Conservation (phyloP, 2,888 invertebrate genomes). For the Sceliomorpha sp. region DNA sequence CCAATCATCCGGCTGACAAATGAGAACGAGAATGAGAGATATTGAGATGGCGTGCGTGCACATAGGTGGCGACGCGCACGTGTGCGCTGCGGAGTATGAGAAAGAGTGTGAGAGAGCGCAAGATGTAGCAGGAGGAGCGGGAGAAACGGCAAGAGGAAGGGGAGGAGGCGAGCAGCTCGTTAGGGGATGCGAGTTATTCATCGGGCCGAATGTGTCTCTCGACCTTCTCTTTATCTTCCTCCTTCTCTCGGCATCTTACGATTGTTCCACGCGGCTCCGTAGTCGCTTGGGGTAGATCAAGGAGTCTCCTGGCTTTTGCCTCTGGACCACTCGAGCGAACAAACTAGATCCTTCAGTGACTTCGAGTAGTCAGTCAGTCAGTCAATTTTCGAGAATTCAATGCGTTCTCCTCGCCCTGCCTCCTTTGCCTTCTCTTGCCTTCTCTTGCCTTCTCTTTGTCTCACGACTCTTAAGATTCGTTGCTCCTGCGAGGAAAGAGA, state of each 20-base stretch:
- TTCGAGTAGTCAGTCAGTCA: constrained; percentile 69
- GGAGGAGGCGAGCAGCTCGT: constrained; percentile 44
- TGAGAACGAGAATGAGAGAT: constrained; percentile 57
- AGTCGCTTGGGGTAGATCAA: constrained; percentile 73
- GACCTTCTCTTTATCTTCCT: constrained; percentile 62
- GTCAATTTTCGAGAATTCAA: constrained; percentile 65
- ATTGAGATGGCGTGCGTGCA: constrained; percentile 13
- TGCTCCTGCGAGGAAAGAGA: constrained; percentile 22
- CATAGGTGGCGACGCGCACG: constrained; percentile 29
- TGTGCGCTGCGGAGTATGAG: constrained; percentile 27
- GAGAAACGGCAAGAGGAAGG: constrained; percentile 12
- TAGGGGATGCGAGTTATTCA: constrained; percentile 64
- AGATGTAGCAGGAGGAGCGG: too few species aligned
- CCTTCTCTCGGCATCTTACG: constrained; percentile 33
- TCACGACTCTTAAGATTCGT: constrained; percentile 43
- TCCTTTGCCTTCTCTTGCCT: constrained; percentile 36
- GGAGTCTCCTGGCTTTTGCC: constrained; percentile 65
- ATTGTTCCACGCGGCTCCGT: constrained; percentile 57
- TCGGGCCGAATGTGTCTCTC: constrained; percentile 65
- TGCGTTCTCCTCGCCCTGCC: constrained; percentile 25
- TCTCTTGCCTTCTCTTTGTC: constrained; percentile 41
- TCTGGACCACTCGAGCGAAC: constrained; percentile 67
- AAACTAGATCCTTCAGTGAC: constrained; percentile 73
- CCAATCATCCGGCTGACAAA: constrained; percentile 72
- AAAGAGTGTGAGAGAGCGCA: too few species aligned